Conservation (phyloP, 2,888 invertebrate species). For the Sialis fuliginosa region DNA sequence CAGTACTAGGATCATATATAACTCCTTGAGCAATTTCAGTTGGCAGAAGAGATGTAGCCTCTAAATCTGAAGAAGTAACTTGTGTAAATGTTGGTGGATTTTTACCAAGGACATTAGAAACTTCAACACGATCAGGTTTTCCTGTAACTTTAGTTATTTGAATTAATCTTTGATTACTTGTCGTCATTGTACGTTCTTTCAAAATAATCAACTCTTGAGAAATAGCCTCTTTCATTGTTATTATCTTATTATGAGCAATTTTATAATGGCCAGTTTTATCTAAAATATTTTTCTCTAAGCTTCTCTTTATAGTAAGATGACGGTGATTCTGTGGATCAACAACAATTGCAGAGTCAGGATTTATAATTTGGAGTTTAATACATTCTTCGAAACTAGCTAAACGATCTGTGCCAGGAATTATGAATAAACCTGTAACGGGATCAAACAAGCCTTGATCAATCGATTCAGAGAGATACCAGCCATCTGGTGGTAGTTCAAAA, state of each 20-base stretch:
- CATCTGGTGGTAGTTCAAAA: constrained; percentile 64
- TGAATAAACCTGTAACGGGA: constrained; percentile 64
- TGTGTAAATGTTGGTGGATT: constrained; percentile 29
- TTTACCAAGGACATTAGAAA: constrained; percentile 35
- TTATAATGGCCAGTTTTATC: constrained; percentile 63
- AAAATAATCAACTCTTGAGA: constrained; percentile 42
- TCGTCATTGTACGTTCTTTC: constrained; percentile 29
- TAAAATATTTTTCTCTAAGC: constrained; percentile 61
- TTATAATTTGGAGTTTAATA: constrained; percentile 67
- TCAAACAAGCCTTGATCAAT: constrained; percentile 70
- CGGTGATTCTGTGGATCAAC: constrained; percentile 58
- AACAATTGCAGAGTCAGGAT: constrained; percentile 66
- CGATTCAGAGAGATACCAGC: constrained; percentile 70
- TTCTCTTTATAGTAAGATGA: constrained; percentile 46
- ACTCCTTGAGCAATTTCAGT: constrained; percentile 53
- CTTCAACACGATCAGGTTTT: constrained; percentile 53
- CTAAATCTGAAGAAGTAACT: constrained; percentile 28
- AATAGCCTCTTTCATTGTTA: constrained; percentile 62
- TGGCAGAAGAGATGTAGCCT: constrained; percentile 36
- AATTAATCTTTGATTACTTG: constrained; percentile 39
- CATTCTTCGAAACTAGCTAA: constrained; percentile 76
- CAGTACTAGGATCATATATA: constrained; percentile 62
- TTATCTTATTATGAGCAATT: constrained; percentile 25
- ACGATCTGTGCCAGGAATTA: constrained; percentile 73
- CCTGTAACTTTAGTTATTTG: constrained; percentile 57